Evolutionary conservation across 2,797 vertebrate species (phyloP).

Genomic region (Coilia nasus): DNA sequence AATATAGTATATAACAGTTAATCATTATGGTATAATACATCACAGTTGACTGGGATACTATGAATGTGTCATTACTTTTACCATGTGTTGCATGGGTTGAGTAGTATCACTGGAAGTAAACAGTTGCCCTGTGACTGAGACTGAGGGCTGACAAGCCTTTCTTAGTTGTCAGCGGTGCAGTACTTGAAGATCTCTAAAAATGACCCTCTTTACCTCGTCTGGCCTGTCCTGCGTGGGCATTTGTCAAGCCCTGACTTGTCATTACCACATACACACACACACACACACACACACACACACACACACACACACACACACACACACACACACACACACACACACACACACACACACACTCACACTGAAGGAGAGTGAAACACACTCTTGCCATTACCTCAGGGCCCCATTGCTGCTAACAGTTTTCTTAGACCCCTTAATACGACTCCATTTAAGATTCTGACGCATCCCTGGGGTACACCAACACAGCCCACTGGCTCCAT

Average conservation of each 20-base stretch:
- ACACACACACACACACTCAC: too few relatives aligned
- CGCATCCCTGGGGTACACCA: not conserved
- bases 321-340: slow-evolving; percentile 50
- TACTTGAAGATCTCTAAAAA: not conserved
- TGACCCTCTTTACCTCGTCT: not conserved
- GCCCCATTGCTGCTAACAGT: not conserved
- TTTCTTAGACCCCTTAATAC: not conserved
- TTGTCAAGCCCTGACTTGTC: not conserved
- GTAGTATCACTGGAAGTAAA: too few relatives aligned
- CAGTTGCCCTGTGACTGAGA: not conserved
- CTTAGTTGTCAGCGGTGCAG: not conserved
- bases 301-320: slow-evolving; percentile 2
- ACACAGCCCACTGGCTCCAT: not conserved
- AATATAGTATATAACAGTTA: too few relatives aligned
- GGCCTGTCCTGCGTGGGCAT: not conserved
- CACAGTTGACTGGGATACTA: too few relatives aligned
- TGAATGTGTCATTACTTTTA: too few relatives aligned
- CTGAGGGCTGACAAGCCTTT: not conserved
- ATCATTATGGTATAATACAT: too few relatives aligned
- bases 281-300: not conserved
- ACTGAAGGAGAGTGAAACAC: too few relatives aligned
- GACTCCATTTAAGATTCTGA: not conserved
- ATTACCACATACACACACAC: not conserved
- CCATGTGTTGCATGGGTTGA: too few relatives aligned
- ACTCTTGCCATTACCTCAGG: not conserved